Base-by-base conservation (phyloP, 2,113 vertebrate species). In the Fulmarus glacialis region DNA sequence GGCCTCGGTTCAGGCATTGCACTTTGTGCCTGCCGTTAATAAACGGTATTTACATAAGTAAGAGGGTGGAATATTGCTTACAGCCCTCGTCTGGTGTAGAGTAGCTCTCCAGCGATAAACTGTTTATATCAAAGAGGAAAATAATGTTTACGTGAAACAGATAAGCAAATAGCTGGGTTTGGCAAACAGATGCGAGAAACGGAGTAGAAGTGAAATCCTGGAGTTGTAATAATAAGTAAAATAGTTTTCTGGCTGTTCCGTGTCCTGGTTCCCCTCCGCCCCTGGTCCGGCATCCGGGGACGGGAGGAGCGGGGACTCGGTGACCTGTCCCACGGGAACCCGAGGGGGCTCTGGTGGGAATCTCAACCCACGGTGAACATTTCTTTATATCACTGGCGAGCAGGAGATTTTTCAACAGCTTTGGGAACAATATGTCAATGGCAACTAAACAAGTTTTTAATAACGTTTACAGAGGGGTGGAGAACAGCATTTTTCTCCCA, bases 31-130 rank as follows among this genome's bases (percentile, higher is more conserved):
- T 93, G 68, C 71, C 9, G 3, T 80, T 93, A 93, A 80, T 89
- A 90, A 92, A 81, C 8, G 2, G 6, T 68, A 95, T 94, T 97
- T 93, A 86, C 92, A 92, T 94, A 95, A 88, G 92, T 95, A 42
- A 97, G 94, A 96, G 93, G 91, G 24, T 89, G 80, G 45, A 94
- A 63, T 96, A 81, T 82, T 96, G 87, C 93, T 96, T 68, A 48
- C 72, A 91, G 75, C 91, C 75, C 72, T 96, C 12, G 0, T 87
- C 89, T 63, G 70, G 81, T 56, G 87, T 93, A 56, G 94, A 96
- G 96, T 87, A 89, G 91, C 92, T 96, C 88, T 95, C 71, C 80
- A 95, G 72, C 2, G 34, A 92, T 90, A 95, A 92, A 72, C 77
- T 92, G 92, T 94, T 97, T 88, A 79, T 91, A 59, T 91, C 4